These are phyloP conservation scores for Galerucella calmariensis DNA, from an alignment of 2,888 invertebrate species.

Conservation along the genomic window DNA sequence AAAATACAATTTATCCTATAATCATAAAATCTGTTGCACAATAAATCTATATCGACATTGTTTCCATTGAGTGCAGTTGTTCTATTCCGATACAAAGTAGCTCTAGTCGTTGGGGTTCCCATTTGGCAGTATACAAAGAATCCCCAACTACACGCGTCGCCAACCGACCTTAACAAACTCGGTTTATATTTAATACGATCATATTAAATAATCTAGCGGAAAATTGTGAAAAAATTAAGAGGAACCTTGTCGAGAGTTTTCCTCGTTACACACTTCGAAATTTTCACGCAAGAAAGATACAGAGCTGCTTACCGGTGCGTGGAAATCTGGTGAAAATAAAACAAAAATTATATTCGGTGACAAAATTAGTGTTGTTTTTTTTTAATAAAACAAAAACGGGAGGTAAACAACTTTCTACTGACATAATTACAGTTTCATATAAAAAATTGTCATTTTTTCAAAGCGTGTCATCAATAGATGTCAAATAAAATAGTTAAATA, in stretches of 20 bases:
- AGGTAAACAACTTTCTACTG: too few species aligned
- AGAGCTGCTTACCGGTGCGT: not conserved
- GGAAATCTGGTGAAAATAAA: not conserved
- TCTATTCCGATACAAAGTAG: slow-evolving; percentile 19
- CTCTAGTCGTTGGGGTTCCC: slow-evolving; percentile 2
- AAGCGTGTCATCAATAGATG: too few species aligned
- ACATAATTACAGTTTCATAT: too few species aligned
- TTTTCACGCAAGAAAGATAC: slow-evolving; percentile 9
- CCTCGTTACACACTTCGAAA: slow-evolving; percentile 8
- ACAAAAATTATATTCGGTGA: not conserved
- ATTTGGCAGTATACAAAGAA: slow-evolving; percentile 35
- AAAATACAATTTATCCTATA: too few species aligned
- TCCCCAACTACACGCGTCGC: slow-evolving; percentile 46
- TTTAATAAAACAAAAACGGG: too few species aligned
- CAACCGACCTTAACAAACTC: slow-evolving; percentile 44
- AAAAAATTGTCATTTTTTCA: too few species aligned
- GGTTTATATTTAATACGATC: slow-evolving; percentile 61
- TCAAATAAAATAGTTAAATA: too few species aligned
- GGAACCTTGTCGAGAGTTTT: slow-evolving; percentile 26
- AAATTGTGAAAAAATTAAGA: slow-evolving; percentile 59
- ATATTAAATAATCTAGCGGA: slow-evolving; percentile 62
- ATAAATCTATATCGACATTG: not conserved
- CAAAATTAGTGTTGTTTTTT: not conserved
- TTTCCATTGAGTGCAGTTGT: slow-evolving; percentile 24
- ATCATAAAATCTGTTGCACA: too few species aligned